Evolutionary conservation across 2,113 vertebrate species (phyloP).

Genomic region (Ptilorrhoa leucosticta): DNA sequence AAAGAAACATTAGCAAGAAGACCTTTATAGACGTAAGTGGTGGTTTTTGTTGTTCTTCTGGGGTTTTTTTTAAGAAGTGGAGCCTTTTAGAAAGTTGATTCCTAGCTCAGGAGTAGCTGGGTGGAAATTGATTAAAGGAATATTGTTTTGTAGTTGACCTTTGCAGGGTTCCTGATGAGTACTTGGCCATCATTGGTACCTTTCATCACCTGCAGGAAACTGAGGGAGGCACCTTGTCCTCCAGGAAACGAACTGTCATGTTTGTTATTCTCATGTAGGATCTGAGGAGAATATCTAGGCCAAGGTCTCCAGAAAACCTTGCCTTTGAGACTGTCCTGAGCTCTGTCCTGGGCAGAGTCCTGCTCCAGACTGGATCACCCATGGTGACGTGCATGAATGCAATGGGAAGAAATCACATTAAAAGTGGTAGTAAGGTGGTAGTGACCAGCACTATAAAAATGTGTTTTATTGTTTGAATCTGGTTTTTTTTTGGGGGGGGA

Average conservation of each 20-base stretch:
- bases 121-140: neutral
- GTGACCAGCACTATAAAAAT: neutral
- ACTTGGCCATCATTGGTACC: neutral
- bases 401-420: neutral
- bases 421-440: neutral
- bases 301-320: neutral
- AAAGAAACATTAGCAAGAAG: neutral
- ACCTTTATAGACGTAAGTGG: neutral
- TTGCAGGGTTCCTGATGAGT: neutral
- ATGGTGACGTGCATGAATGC: neutral
- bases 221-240: neutral
- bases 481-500: neutral
- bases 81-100: neutral
- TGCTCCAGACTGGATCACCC: neutral
- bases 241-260: accelerated
- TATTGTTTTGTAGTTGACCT: neutral
- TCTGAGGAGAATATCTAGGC: neutral
- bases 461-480: neutral
- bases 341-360: neutral
- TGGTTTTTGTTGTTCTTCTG: neutral
- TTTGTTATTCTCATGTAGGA: neutral
- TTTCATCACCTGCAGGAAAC: neutral
- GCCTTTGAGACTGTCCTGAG: neutral
- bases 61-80: neutral
- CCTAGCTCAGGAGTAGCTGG: neutral